Base-by-base conservation (phyloP, 2,888 invertebrate species). In the Nematopogon swammerdamellus region DNA sequence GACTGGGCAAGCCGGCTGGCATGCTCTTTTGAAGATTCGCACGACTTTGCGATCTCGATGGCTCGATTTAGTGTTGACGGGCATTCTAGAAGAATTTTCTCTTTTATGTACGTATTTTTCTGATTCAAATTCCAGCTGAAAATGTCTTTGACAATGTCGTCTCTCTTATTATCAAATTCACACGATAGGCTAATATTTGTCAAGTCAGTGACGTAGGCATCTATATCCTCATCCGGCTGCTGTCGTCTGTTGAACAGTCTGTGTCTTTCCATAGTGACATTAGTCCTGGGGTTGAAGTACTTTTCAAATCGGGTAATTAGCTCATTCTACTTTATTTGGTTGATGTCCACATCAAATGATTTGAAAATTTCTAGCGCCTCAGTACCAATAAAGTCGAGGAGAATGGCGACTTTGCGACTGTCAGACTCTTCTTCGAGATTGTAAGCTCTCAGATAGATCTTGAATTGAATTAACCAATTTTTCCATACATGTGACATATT, bases 191-290 rank as follows among this genome's bases (percentile, higher is more conserved):
- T 36, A 4, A 14, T 14, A 3, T 3, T 14, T 36, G 36, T 36
- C 11, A 10, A 45, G 42, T 42, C 50, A 48, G 45, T 50, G 17
- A 18, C 19, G 29, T 49, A 14, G 49, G 47, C 11, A 25, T n/a
- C n/a, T n/a, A n/a, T n/a, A n/a, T n/a, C n/a, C n/a, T n/a, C n/a
- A n/a, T n/a, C n/a, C n/a, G n/a, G 5, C 6, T n/a, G 19, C 45
- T 55, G 53, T 18, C 43, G 20, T 20, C 51, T 18, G 11, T 51
- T 54, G 19, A 55, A 54, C 4, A 55, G 46, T 36, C 52, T 51
- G 29, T 55, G 52, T n/a, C 55, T 20, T 49, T 53, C 50, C 48
- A 55, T 51, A 14, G 55, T 53, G 2, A 49, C 45, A 43, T 53
- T 55, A 1, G 52, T 47, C 48, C 50, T 36, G 10, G 54, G 54